Evolutionary conservation across 1,140 invertebrate genomes (phyloP).

Genomic region (Anoplolepis gracilipes): DNA sequence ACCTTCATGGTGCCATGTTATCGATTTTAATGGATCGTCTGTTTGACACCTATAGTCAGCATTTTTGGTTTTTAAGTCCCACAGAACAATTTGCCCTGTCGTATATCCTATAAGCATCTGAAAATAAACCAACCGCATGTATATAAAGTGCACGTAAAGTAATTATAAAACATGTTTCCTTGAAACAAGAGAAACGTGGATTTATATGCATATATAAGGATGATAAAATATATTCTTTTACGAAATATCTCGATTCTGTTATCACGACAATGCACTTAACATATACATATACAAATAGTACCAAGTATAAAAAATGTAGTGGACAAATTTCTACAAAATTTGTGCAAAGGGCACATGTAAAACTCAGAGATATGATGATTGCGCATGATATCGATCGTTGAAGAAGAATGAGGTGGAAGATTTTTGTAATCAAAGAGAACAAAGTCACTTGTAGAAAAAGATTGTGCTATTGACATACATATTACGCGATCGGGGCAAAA

Average conservation of each 20-base stretch:
- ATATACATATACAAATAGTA: conserved; percentile 54
- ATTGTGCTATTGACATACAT: background rate
- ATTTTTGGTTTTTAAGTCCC: conserved; percentile 95
- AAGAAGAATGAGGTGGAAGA: conserved; percentile 9
- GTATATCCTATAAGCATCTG: conserved; percentile 99
- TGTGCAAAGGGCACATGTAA: conserved; percentile 48
- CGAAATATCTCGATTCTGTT: conserved; percentile 51
- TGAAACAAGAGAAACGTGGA: conserved; percentile 47
- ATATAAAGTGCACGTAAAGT: background rate
- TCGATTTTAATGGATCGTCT: conserved; percentile 92
- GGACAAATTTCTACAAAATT: conserved; percentile 55
- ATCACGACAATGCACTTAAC: conserved; percentile 62
- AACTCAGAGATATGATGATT: conserved; percentile 43
- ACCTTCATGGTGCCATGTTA: conserved; percentile 99
- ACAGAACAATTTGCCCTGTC: conserved; percentile 96
- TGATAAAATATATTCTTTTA: conserved; percentile 46
- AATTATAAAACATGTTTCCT: background rate
- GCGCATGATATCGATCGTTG: conserved; percentile 20
- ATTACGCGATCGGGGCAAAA: background rate
- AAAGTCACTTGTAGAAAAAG: background rate
- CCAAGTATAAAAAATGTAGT: conserved; percentile 66
- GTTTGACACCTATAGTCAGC: conserved; percentile 94
- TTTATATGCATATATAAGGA: conserved; percentile 13
- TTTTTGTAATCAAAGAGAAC: background rate
- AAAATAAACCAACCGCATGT: conserved; percentile 69